Evolutionary conservation across 2,888 invertebrate species (phyloP), one percentile per base, ranked within the genome.

Genomic region (Hetaerina titia): DNA sequence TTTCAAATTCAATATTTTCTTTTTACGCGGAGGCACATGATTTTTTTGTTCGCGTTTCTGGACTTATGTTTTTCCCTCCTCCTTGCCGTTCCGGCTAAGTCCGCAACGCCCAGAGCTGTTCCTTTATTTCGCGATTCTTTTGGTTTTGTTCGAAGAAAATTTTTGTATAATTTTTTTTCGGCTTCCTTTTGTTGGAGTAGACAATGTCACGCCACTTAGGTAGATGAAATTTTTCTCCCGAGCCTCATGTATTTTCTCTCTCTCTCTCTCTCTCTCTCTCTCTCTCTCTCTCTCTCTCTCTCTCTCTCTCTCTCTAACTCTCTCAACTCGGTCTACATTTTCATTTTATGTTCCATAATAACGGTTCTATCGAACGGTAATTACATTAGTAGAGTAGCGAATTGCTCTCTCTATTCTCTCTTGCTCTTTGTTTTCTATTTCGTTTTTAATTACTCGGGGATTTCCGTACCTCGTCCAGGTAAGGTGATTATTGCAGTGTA

Each of bases 1-100:
- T 92, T 92, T 74, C 92, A 92, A 56, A 92, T 92, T 92, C 92
- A 92, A 92, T 92, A 69, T 92, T 92, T 92, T 69, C 69, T 69
- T 92, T 69, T 92, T 92, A 17, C 45, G n/a, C 64, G 69, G 56
- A n/a, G 92, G 64, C 60, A 11, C 45, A 60, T 60, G 92, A 69
- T 92, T 92, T 92, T 90, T 90, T 58, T 56, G 22, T 19, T 81
- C 17, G 11, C 60, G 17, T 60, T 60, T 17, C 17, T 17, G 60
- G 17, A 11, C 17, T 60, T 81, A 19, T 81, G 7, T 22, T 19
- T 17, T 22, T 15, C 74, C 81, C 22, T 0, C 5, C 81, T 22
- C 81, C 31, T 31, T 13, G 81, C 22, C 31, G 17, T n/a, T 13
- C 90, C 90, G 19, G 13, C 63, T 8, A 63, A 15, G 63, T 63